A percentile compares a stretch with the other conserved stretches of the same genome.
Evolutionary conservation across 1,140 invertebrate species (phyloP).

Genomic region (Anastrepha ludens): DNA sequence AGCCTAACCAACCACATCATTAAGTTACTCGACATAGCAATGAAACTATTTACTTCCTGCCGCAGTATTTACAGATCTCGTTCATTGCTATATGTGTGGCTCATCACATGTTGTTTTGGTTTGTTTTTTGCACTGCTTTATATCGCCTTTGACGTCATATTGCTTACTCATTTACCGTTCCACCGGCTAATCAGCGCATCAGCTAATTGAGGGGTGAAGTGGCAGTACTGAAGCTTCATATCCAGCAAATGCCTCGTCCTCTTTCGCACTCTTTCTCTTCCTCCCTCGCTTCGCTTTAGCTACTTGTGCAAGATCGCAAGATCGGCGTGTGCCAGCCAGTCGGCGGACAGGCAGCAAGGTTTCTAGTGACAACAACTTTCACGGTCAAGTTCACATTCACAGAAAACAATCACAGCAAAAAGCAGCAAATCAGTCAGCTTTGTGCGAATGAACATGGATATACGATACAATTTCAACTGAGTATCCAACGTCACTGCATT

Average conservation of each 20-base stretch:
- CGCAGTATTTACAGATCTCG: not conserved
- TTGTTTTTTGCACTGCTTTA: not conserved
- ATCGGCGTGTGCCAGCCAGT: slow-evolving; percentile 11
- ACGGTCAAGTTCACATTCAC: slow-evolving; percentile 71
- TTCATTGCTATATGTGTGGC: not conserved
- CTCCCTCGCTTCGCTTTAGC: not conserved
- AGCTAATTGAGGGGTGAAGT: too few relatives aligned
- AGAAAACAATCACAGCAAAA: not conserved
- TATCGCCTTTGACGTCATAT: slow-evolving; percentile 16
- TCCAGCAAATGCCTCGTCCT: too few relatives aligned
- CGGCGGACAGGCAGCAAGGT: not conserved
- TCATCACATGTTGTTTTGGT: too few relatives aligned
- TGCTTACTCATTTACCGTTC: not conserved
- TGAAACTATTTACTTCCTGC: not conserved
- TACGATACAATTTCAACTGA: not conserved
- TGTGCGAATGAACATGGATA: not conserved
- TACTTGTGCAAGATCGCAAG: not conserved
- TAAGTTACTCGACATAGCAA: not conserved
- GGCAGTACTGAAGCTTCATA: too few relatives aligned
- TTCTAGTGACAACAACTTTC: slow-evolving; percentile 64
- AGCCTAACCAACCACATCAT: slow-evolving; percentile 10
- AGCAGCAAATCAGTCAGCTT: not conserved
- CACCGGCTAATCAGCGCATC: not conserved
- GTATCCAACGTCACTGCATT: not conserved
- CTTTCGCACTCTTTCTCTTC: not conserved